Percentiles rank a stretch among this genome's conserved stretches.
These are phyloP conservation scores for Harpagus bidentatus DNA, from an alignment of 2,113 vertebrate species.

Conservation along the genomic window DNA sequence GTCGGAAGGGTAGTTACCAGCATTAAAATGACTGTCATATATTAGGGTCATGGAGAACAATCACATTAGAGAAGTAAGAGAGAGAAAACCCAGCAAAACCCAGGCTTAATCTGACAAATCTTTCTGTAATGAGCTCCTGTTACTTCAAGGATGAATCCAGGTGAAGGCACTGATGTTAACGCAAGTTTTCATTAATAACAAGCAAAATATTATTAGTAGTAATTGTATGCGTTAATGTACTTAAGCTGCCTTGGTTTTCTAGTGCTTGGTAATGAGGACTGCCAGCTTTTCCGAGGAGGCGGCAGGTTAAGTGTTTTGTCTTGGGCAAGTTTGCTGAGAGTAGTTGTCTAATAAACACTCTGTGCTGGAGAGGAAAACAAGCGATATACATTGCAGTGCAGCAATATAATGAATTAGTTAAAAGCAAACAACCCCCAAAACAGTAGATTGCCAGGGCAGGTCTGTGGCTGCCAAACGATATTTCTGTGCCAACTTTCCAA, in stretches of 20 bases:
- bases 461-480: slow-evolving; percentile 14
- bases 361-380: slow-evolving; percentile 32
- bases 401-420: slow-evolving; percentile 41
- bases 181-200: not conserved
- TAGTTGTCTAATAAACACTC: not conserved
- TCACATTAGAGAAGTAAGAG: not conserved
- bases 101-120: not conserved
- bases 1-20: not conserved
- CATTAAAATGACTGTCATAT: not conserved
- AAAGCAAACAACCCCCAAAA: slow-evolving; percentile 28
- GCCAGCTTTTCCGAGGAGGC: not conserved
- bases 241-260: not conserved
- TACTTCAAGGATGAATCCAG: not conserved
- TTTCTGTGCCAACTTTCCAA: slow-evolving; percentile 15
- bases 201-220: not conserved
- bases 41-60: not conserved
- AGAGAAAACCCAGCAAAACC: not conserved
- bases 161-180: not conserved
- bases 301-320: not conserved
- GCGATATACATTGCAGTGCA: not conserved
- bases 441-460: slow-evolving; percentile 14
- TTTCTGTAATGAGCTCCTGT: not conserved
- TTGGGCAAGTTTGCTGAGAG: slow-evolving; percentile 16
- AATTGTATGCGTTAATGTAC: not conserved
- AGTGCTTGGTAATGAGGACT: not conserved